Base-by-base conservation (phyloP, 2,888 invertebrate genomes). In the Mantis religiosa region DNA sequence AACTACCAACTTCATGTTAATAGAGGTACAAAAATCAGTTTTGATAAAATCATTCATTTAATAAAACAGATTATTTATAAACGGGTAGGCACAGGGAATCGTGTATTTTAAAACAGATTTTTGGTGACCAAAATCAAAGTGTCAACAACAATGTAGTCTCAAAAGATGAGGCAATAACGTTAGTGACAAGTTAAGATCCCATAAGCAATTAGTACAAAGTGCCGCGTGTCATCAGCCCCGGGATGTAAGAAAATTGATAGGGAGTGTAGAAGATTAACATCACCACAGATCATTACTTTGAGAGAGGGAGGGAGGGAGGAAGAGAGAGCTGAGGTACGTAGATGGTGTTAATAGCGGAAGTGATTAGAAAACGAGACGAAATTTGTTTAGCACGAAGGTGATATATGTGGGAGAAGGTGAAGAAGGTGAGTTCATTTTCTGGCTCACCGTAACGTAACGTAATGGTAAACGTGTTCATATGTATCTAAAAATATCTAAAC, bases 361-460 rank as follows among this genome's bases (percentile, higher is more conserved):
- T 87, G 82, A 87, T 87, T 82, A 41, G 87, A 86, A 86, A 86
- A 82, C 82, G 30, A 87, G 34, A 82, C 27, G n/a, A 87, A 87
- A 87, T 87, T 82, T 82, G 41, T 87, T 87, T 71, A 71, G 54
- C 25, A 25, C 20, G 20, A 71, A 71, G 54, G 20, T 71, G 54
- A 71, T 71, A 71, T 71, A 71, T 71, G 54, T 25, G 15, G 54
- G 54, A 25, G 25, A 71, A 71, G 54, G 54, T 71, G 54, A 20
- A n/a, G n/a, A n/a, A 71, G 54, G 25, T 71, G 54, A 71, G 54
- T 71, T 71, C 54, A 71, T 71, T 71, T 71, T 71, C 54, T 71
- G 54, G 3, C 54, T 71, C 25, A 71, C 20, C 54, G 20, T 71
- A 71, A 71, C 54, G 54, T 71, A 71, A 71, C 54, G 54, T 71